Conservation (phyloP, 2,888 invertebrate genomes). For the Perizoma affinitatum region DNA sequence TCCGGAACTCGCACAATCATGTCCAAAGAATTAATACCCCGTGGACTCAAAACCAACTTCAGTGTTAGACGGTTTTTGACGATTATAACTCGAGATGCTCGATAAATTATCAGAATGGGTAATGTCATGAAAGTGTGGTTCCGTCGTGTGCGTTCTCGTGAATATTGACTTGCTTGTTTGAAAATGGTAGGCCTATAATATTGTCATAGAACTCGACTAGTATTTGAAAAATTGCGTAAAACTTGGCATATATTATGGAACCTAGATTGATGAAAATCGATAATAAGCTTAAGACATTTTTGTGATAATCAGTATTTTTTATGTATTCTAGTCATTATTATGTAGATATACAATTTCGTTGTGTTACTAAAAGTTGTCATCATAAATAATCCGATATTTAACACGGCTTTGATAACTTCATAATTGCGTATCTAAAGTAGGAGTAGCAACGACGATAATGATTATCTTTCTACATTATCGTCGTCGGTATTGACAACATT, state of each 20-base stretch:
- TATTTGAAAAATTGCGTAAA: no score
- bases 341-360: neutral
- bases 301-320: neutral
- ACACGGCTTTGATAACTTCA: neutral
- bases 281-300: neutral
- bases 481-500: neutral
- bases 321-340: neutral
- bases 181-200: no score
- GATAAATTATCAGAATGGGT: no score
- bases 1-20: conserved; percentile 56
- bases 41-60: conserved; percentile 1
- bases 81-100: no score
- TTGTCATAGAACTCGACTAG: no score
- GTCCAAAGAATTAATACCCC: neutral
- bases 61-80: no score
- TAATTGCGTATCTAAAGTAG: neutral
- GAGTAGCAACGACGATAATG: no score
- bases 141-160: no score
- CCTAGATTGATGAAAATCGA: neutral
- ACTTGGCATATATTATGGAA: no score
- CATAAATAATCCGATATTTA: neutral
- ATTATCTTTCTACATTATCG: neutral
- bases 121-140: no score
- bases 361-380: neutral
- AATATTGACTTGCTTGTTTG: no score